Percentiles rank a stretch among this genome's conserved stretches.
These are phyloP conservation scores for Sialis lutaria DNA, from an alignment of 2,888 invertebrate genomes.

Conservation along the genomic window DNA sequence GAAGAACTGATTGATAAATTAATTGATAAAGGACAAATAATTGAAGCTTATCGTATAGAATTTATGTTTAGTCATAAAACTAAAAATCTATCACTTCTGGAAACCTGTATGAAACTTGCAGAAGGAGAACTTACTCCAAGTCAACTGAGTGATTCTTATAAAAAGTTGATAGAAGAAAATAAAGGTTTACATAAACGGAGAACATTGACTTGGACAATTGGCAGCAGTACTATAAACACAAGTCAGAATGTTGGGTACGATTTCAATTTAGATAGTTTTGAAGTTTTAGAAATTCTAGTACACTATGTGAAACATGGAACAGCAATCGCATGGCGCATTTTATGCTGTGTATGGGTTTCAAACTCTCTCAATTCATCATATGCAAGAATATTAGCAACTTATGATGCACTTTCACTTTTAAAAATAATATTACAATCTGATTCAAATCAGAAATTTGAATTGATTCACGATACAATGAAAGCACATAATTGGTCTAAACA, in stretches of 20 bases:
- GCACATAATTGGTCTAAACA: conserved; percentile 34
- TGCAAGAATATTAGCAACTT: conserved; percentile 30
- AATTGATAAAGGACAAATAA: conserved; percentile 36
- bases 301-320: conserved; percentile 33
- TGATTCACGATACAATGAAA: conserved; percentile 38
- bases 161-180: conserved; percentile 23
- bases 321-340: conserved; percentile 32
- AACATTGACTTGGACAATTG: conserved; percentile 19
- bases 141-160: conserved; percentile 44
- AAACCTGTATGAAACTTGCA: conserved; percentile 42
- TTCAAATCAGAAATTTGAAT: conserved; percentile 35
- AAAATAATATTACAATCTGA: conserved; percentile 32
- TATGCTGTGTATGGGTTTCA: conserved; percentile 36
- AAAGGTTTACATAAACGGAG: conserved; percentile 23
- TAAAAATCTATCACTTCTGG: conserved; percentile 36
- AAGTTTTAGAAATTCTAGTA: conserved; percentile 27
- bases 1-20: conserved; percentile 32
- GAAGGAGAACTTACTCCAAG: conserved; percentile 43
- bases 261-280: background rate
- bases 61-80: conserved; percentile 30
- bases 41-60: conserved; percentile 40
- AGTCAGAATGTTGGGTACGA: background rate
- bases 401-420: conserved; percentile 31
- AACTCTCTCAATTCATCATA: conserved; percentile 37
- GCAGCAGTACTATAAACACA: conserved; percentile 9